These are phyloP conservation scores for Marasmarcha lunaedactyla DNA, from an alignment of 2,888 invertebrate genomes.

Conservation along the genomic window DNA sequence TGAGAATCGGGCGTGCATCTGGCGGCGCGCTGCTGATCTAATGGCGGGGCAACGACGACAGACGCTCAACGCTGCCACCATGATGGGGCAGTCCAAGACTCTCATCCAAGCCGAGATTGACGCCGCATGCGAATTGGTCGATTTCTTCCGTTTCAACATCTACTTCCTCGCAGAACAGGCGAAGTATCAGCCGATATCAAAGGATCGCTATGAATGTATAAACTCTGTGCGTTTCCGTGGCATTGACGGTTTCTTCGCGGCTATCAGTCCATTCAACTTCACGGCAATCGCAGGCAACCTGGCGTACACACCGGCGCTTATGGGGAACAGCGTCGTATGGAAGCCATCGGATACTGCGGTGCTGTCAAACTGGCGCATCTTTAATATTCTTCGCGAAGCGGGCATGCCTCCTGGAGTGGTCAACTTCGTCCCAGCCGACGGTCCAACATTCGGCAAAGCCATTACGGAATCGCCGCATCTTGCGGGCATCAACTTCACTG, in stretches of 20 bases:
- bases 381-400: conserved; percentile 93
- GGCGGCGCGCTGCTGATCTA: conserved; percentile 89
- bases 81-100: conserved; percentile 98
- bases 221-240: conserved; percentile 92
- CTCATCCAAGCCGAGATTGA: conserved; percentile 98
- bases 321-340: conserved; percentile 97
- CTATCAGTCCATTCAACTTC: conserved; percentile 98
- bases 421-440: conserved; percentile 96
- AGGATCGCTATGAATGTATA: conserved; percentile 76
- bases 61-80: conserved; percentile 93
- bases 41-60: conserved; percentile 91
- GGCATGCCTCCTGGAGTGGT: conserved; percentile 97
- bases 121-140: conserved; percentile 93
- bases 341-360: conserved; percentile 98
- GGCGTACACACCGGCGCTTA: conserved; percentile 87
- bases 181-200: conserved; percentile 93
- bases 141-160: conserved; percentile 91
- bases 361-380: conserved; percentile 94
- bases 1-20: conserved; percentile 83
- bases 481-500: conserved; percentile 97
- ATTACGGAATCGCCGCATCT: conserved; percentile 88
- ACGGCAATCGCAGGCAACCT: conserved; percentile 99
- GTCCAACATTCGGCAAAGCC: conserved; percentile 93
- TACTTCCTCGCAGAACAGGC: conserved; percentile 86
- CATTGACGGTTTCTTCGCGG: conserved; percentile 97